Evolutionary conservation across 1,140 invertebrate genomes (phyloP).

Genomic region (Formica exsecta): DNA sequence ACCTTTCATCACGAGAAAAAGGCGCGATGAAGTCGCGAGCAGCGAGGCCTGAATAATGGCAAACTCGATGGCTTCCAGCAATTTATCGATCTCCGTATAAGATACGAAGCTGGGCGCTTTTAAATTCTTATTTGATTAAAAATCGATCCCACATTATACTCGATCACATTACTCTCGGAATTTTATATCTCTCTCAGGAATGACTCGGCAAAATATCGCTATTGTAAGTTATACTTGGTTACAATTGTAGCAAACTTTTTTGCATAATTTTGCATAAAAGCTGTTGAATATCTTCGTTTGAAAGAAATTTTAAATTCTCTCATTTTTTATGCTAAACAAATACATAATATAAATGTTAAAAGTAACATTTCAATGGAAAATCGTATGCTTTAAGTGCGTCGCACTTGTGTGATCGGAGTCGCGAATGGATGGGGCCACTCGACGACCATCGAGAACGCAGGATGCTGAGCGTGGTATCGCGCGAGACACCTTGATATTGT

Average conservation of each 20-base stretch:
- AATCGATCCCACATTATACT: not conserved
- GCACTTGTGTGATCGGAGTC: slow-evolving; percentile 26
- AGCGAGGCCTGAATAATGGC: not conserved
- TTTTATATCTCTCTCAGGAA: too few species aligned
- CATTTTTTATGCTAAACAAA: not conserved
- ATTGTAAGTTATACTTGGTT: not conserved
- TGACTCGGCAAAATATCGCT: not conserved
- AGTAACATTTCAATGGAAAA: slow-evolving; percentile 30
- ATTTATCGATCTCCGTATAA: not conserved
- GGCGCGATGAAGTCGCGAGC: not conserved
- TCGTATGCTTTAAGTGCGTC: slow-evolving; percentile 1
- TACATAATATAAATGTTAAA: slow-evolving; percentile 30
- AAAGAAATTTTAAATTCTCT: not conserved
- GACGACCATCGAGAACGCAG: slow-evolving; percentile 33
- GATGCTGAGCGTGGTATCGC: slow-evolving; percentile 36
- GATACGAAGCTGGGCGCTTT: not conserved
- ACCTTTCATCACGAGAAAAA: slow-evolving; percentile 3
- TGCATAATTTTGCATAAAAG: too few species aligned
- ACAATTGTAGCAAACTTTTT: not conserved
- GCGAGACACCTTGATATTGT: slow-evolving; percentile 60
- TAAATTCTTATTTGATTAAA: not conserved
- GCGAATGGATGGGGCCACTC: slow-evolving; percentile 39
- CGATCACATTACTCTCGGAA: not conserved
- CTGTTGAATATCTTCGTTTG: too few species aligned
- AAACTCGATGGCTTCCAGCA: not conserved